Percentiles rank a stretch among this genome's conserved stretches.
Evolutionary conservation across 2,888 invertebrate genomes (phyloP).

Genomic region (Tenthredo mesomela): DNA sequence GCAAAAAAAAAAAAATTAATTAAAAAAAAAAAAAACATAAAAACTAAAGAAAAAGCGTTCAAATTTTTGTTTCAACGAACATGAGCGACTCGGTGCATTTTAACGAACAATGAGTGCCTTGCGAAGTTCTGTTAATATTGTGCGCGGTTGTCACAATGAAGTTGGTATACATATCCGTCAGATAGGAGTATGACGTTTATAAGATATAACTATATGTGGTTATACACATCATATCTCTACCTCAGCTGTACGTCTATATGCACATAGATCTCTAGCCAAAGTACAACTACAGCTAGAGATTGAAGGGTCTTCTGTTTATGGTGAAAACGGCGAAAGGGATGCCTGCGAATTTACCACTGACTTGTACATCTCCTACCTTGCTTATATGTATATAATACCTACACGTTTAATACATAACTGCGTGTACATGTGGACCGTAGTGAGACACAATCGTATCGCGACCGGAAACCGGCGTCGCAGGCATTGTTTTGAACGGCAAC

Average conservation of each 20-base stretch:
- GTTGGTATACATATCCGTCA: conserved; percentile 67
- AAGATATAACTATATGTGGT: background rate
- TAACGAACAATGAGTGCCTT: conserved; percentile 37
- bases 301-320: background rate
- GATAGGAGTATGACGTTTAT: conserved; percentile 61
- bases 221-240: background rate
- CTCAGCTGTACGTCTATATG: background rate
- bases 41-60: too few relatives aligned
- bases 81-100: conserved; percentile 41
- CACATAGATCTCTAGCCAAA: background rate
- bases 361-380: background rate
- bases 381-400: conserved; percentile 33
- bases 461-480: conserved; percentile 71
- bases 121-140: conserved; percentile 52
- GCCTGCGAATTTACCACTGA: background rate
- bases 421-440: conserved; percentile 36
- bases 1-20: too few relatives aligned
- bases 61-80: conserved; percentile 37
- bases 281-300: background rate
- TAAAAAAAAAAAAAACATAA: too few relatives aligned
- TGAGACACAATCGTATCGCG: conserved; percentile 72
- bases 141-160: conserved; percentile 63
- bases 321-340: conserved; percentile 1
- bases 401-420: conserved; percentile 56
- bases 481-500: conserved; percentile 70